A percentile compares a stretch with the other conserved stretches of the same genome.
Evolutionary conservation across 2,888 invertebrate species (phyloP).

Genomic region (Carpatolechia fugitivella): DNA sequence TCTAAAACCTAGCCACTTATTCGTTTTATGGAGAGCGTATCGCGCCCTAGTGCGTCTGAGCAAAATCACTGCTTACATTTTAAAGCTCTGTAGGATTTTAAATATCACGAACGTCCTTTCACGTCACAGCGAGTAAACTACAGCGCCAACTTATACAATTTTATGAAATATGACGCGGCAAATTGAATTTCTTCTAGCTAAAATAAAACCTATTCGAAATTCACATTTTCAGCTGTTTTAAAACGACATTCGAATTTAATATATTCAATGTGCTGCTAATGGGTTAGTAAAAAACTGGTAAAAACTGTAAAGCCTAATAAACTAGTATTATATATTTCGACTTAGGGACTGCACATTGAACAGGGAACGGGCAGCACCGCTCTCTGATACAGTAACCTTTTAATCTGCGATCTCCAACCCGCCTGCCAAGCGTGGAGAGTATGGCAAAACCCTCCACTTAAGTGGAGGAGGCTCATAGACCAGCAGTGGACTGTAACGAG

Average conservation of each 20-base stretch:
- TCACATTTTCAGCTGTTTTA: conserved; percentile 1
- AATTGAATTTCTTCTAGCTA: conserved; percentile 11
- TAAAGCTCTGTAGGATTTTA: conserved; percentile 43
- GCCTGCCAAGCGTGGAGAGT: no score
- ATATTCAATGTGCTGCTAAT: background rate
- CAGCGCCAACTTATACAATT: conserved; percentile 2
- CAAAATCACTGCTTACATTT: conserved; percentile 52
- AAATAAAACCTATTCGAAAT: conserved; percentile 7
- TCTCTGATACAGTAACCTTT: no score
- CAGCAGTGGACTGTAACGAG: no score
- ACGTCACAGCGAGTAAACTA: conserved; percentile 22
- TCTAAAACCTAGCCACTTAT: no score
- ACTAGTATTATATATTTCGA: no score
- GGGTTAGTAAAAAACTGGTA: no score
- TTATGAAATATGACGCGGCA: conserved; percentile 10
- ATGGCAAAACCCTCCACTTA: no score
- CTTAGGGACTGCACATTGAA: no score
- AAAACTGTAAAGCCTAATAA: no score
- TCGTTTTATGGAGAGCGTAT: conserved; percentile 32
- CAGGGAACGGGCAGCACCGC: no score
- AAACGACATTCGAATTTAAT: background rate
- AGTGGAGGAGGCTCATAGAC: no score
- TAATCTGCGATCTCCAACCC: no score
- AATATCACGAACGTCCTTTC: conserved; percentile 29
- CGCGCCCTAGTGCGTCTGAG: conserved; percentile 18